Conservation (phyloP, 2,113 vertebrate species). For the Genyomyrus donnyi region DNA sequence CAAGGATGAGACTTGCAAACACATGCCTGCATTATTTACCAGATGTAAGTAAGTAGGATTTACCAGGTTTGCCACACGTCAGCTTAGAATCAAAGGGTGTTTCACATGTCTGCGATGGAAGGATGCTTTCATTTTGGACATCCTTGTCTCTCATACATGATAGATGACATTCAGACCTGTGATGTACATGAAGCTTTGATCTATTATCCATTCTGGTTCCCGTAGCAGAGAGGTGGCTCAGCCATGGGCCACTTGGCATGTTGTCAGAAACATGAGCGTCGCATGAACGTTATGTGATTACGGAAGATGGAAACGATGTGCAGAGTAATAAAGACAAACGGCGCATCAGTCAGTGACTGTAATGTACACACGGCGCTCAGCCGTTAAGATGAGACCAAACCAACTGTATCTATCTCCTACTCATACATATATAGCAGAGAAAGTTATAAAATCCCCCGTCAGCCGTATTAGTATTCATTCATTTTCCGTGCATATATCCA, state of each 20-base stretch:
- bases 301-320: background rate
- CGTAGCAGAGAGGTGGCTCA: background rate
- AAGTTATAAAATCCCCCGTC: background rate
- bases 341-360: background rate
- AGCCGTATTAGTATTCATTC: background rate
- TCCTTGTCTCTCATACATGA: background rate
- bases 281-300: background rate
- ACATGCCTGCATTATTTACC: background rate
- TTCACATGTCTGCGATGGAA: background rate
- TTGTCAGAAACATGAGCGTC: background rate
- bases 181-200: slow-evolving; percentile 2
- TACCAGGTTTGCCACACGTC: background rate
- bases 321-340: background rate
- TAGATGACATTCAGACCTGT: background rate
- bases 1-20: background rate
- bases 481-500: background rate
- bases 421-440: background rate
- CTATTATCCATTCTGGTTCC: background rate
- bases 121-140: background rate
- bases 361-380: background rate
- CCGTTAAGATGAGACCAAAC: background rate
- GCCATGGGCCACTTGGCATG: background rate
- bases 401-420: background rate
- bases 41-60: background rate
- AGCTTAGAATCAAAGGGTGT: background rate